Base-by-base conservation (phyloP, 1,140 invertebrate species). In the Wiebesia pumilae region DNA sequence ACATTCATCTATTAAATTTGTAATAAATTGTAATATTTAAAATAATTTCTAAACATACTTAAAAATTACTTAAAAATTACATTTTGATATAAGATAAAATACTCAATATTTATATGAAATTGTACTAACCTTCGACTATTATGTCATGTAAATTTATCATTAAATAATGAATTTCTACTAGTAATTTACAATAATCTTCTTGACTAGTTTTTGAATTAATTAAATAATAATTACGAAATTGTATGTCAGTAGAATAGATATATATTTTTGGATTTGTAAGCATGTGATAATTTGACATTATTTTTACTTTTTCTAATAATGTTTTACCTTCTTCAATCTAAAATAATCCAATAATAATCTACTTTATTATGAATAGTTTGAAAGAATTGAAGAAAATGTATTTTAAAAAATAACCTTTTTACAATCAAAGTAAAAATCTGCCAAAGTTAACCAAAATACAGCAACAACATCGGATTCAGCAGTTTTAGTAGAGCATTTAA, bases 381-480 rank as follows among this genome's bases (percentile, higher is more conserved):
- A 27, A 81, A 21, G 1, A 38, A 65, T 51, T 78, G 9, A 33
- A 65, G 10, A 58, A 58, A 81, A 62, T 62, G 6, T 62, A 43
- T 69, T 67, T 30, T 14, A 47, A 79, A 7, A 7, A 30, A 47
- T 9, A 88, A 92, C 92, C 89, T 90, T 90, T 35, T 89, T 89
- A 75, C 88, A 90, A 88, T 92, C 90, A 27, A 93, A 92, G 78
- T 93, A 93, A 84, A 91, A 91, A 51, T 93, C 91, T 62, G 92
- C 89, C 47, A 94, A 89, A 86, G 90, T 91, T 65, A 92, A 88
- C 88, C 89, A 91, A 87, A 91, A 93, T 43, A 90, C 73, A 47
- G 88, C 88, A 30, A 93, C 88, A 2, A 86, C 69, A 21, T 81
- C 82, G 10, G 84, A 85, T 71, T 88, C 89, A 71, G 88, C 54